Conservation (phyloP, 2,797 vertebrate species). For the Acanthopagrus latus region DNA sequence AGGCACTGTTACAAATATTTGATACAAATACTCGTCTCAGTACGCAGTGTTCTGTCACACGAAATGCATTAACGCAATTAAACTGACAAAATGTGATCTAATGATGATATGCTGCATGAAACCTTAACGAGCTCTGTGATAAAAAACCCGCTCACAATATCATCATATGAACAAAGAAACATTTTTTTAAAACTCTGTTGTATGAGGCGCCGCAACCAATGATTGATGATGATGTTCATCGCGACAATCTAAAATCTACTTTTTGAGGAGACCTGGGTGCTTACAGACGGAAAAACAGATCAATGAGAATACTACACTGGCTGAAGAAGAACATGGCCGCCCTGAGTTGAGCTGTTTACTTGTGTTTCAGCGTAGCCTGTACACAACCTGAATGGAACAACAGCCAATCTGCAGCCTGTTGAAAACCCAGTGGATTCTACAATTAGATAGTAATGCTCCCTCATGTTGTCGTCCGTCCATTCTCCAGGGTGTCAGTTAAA, state of each 20-base stretch:
- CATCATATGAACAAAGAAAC: no score
- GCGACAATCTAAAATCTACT: no score
- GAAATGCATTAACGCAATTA: not conserved
- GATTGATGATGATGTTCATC: no score
- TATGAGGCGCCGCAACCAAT: no score
- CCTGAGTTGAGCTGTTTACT: not conserved
- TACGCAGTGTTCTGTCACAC: not conserved
- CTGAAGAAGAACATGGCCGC: not conserved
- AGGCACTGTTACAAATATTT: no score
- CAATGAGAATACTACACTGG: not conserved
- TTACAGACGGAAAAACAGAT: no score
- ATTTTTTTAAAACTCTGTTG: no score
- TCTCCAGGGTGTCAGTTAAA: not conserved
- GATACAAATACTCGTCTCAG: not conserved
- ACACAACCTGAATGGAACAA: not conserved
- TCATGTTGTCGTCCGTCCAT: not conserved
- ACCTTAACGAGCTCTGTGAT: no score
- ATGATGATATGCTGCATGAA: not conserved
- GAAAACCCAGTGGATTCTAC: not conserved
- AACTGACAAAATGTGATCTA: not conserved
- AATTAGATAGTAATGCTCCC: not conserved
- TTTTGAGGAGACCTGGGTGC: no score
- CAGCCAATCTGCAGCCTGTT: no score
- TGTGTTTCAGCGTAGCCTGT: not conserved
- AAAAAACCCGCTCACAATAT: no score